A percentile compares a stretch with the other conserved stretches of the same genome.
These are phyloP conservation scores for Ennomos fuscantarius DNA, from an alignment of 2,888 invertebrate species.

Conservation along the genomic window DNA sequence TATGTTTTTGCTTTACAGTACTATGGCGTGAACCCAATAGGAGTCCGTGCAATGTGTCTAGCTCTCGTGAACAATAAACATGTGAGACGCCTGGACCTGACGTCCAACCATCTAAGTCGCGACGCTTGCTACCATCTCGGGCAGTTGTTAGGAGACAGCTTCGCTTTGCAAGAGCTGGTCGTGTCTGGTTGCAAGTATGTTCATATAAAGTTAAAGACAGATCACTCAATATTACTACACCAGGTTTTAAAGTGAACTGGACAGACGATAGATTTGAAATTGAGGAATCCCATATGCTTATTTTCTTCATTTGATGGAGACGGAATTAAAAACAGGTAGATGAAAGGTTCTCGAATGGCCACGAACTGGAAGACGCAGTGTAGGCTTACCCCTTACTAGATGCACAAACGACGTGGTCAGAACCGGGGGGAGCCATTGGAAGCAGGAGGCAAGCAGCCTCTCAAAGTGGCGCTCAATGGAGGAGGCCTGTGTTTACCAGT, in stretches of 20 bases:
- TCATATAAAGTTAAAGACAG: background rate
- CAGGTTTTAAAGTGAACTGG: background rate
- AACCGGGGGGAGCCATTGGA: too few species aligned
- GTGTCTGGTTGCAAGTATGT: conserved; percentile 50
- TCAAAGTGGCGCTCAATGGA: too few species aligned
- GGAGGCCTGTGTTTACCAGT: too few species aligned
- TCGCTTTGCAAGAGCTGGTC: conserved; percentile 47
- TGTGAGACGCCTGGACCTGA: conserved; percentile 51
- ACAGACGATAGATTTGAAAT: too few species aligned
- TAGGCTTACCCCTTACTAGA: too few species aligned
- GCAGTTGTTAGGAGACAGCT: conserved; percentile 48
- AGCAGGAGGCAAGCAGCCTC: too few species aligned
- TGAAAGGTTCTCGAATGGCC: too few species aligned
- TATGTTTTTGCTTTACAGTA: conserved; percentile 30
- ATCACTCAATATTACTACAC: background rate
- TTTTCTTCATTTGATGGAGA: too few species aligned
- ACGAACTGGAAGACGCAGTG: too few species aligned
- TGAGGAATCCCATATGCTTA: too few species aligned
- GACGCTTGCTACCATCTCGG: conserved; percentile 60
- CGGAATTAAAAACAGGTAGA: too few species aligned
- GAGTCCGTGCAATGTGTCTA: conserved; percentile 51
- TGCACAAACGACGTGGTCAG: too few species aligned
- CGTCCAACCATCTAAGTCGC: conserved; percentile 47
- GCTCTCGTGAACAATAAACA: conserved; percentile 47
- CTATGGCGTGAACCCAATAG: conserved; percentile 48